Conservation (phyloP, 2,113 vertebrate species). For the Pitta sordida region DNA sequence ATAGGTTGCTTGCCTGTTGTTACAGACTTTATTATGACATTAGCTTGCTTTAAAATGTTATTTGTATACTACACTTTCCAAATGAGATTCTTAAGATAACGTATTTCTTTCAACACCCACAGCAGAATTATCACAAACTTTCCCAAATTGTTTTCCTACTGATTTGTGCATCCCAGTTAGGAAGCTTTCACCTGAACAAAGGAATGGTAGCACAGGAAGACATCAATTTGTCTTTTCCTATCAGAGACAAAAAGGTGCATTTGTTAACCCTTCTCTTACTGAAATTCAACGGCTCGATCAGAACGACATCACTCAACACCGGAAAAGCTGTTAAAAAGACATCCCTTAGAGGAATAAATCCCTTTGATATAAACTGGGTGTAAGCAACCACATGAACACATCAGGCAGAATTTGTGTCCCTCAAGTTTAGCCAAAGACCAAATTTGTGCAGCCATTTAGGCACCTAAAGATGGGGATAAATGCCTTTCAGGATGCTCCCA, state of each 20-base stretch:
- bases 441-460: background rate
- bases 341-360: background rate
- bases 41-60: slow-evolving; percentile 57
- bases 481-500: background rate
- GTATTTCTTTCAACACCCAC: slow-evolving; percentile 22
- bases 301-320: background rate
- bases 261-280: background rate
- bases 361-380: background rate
- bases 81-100: slow-evolving; percentile 11
- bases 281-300: background rate
- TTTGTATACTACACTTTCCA: slow-evolving; percentile 53
- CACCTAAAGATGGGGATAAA: background rate
- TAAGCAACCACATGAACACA: background rate
- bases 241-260: background rate
- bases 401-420: background rate
- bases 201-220: background rate
- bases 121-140: slow-evolving; percentile 56
- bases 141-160: background rate
- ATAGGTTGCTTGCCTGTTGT: slow-evolving; percentile 43
- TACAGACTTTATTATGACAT: slow-evolving; percentile 36
- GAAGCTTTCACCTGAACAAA: background rate
- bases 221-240: background rate
- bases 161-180: background rate
- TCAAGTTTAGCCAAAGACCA: background rate
- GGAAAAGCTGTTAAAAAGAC: background rate